Evolutionary conservation across 2,888 invertebrate genomes (phyloP).

Genomic region (Dromius quadrimaculatus): DNA sequence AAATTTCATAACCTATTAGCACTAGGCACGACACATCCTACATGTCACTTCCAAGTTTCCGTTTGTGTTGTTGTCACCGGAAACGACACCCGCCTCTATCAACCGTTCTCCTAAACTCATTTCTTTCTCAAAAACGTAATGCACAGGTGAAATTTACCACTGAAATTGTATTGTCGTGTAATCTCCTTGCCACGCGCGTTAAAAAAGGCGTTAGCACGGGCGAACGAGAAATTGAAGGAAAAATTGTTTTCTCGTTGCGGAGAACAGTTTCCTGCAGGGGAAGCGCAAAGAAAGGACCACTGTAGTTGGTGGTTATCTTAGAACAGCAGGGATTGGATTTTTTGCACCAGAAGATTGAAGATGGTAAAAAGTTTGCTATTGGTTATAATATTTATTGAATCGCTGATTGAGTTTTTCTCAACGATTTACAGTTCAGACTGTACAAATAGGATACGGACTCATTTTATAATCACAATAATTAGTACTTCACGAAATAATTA

Average conservation of each 20-base stretch:
- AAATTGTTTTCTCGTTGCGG: conserved; percentile 39
- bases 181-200: conserved; percentile 26
- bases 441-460: no score
- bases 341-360: no score
- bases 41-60: conserved; percentile 10
- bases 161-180: conserved; percentile 45
- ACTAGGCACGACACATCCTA: conserved; percentile 22
- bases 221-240: conserved; percentile 38
- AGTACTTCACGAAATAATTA: no score
- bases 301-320: not conserved
- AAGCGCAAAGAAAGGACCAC: not conserved
- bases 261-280: no score
- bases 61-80: not conserved
- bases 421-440: no score
- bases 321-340: not conserved
- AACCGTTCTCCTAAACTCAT: no score
- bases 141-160: conserved; percentile 31
- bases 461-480: no score
- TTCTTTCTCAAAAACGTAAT: conserved; percentile 24
- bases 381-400: no score
- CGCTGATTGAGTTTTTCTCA: no score
- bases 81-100: conserved; percentile 10
- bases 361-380: no score
- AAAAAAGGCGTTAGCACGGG: conserved; percentile 30
- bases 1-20: conserved; percentile 20